phyloP scores from a whole-genome alignment of 2,888 invertebrate genomes.

The Druceiella hillmani region DNA sequence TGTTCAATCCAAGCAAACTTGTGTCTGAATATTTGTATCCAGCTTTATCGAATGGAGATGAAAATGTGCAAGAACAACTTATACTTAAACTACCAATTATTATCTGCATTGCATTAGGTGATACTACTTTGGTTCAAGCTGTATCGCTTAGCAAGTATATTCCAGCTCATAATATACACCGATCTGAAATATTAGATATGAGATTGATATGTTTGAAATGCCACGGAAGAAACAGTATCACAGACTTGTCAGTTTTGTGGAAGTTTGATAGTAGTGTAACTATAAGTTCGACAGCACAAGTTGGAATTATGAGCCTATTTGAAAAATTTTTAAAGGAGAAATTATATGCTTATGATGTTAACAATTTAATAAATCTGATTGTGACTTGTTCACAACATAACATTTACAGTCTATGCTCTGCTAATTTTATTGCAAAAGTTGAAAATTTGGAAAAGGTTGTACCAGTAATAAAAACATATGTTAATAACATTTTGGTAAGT shows the following conservation, averaged over 20 bases:
- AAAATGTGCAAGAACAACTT: conserved; percentile 32
- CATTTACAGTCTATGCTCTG: conserved; percentile 34
- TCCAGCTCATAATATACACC: conserved; percentile 32
- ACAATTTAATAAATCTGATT: conserved; percentile 34
- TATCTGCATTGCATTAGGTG: conserved; percentile 36
- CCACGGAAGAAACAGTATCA: conserved; percentile 29
- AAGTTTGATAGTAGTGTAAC: no score
- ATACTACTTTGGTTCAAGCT: conserved; percentile 28
- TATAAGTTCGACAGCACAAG: conserved; percentile 30
- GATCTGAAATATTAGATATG: conserved; percentile 29
- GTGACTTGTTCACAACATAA: conserved; percentile 36
- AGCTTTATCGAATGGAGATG: conserved; percentile 35
- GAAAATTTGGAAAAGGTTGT: conserved; percentile 33
- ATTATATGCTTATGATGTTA: conserved; percentile 31
- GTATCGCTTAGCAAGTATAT: conserved; percentile 17
- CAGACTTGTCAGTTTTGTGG: no score
- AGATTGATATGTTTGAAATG: conserved; percentile 36
- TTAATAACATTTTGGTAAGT: conserved; percentile 29
- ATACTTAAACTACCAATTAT: conserved; percentile 31
- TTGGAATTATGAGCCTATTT: conserved; percentile 32
- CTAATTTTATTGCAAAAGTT: conserved; percentile 32
- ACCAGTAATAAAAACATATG: conserved; percentile 33
- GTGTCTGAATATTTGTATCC: conserved; percentile 42
- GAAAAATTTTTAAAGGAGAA: conserved; percentile 38
- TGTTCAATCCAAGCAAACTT: conserved; percentile 36